Evolutionary conservation across 2,888 invertebrate genomes (phyloP).

Genomic region (Ormyrus rosae): DNA sequence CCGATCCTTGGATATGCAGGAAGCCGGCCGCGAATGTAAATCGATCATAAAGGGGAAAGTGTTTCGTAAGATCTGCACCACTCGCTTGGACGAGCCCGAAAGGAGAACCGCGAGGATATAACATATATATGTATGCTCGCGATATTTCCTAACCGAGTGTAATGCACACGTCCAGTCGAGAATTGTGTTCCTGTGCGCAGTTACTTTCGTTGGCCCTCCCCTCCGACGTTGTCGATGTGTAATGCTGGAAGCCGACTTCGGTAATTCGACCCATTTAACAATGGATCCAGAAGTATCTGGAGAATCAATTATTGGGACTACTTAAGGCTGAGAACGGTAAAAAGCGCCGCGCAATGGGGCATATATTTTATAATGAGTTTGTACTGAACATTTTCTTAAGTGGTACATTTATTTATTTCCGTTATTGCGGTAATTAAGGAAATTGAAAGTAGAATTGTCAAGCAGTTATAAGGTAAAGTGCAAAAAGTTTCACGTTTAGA

Average conservation of each 20-base stretch:
- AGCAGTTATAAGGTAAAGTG: too few relatives aligned
- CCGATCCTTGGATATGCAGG: constrained; percentile 18
- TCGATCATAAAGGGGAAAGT: constrained; percentile 72
- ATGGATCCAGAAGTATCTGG: too few relatives aligned
- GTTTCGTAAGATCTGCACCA: constrained; percentile 67
- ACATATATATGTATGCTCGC: not conserved
- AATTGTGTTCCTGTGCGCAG: not conserved
- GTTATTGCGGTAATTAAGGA: too few relatives aligned
- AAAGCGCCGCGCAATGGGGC: not conserved
- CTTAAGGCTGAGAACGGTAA: not conserved
- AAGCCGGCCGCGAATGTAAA: constrained; percentile 64
- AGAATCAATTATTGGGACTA: too few relatives aligned
- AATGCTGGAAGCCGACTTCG: not conserved
- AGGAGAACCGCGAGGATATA: not conserved
- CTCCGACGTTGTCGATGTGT: constrained; percentile 3
- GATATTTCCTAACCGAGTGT: not conserved
- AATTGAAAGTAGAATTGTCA: too few relatives aligned
- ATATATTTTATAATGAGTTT: not conserved
- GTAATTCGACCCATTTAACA: constrained; percentile 29
- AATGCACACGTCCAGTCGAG: not conserved
- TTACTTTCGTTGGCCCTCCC: not conserved
- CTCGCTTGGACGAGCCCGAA: not conserved
- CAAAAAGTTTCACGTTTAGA: too few relatives aligned
- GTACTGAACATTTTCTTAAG: not conserved
- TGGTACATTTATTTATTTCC: too few relatives aligned